phyloP scores from a whole-genome alignment of 2,113 vertebrate genomes.

The Heterocephalus glaber region DNA sequence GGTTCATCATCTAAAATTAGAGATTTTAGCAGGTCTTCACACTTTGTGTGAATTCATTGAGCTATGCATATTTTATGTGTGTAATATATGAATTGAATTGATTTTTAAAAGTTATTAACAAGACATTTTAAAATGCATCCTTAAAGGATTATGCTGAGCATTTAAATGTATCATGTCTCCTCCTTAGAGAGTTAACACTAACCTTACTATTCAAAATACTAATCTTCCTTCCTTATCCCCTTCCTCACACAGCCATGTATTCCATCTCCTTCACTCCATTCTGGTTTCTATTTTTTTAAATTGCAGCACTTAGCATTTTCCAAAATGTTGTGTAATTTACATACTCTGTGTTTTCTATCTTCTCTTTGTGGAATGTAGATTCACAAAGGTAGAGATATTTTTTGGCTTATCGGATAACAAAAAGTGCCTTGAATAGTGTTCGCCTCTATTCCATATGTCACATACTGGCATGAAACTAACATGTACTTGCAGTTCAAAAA shows the following conservation, averaged over 20 bases:
- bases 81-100: not conserved
- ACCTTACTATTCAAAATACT: not conserved
- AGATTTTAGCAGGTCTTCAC: not conserved
- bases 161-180: not conserved
- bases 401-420: not conserved
- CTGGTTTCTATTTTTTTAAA: not conserved
- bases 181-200: not conserved
- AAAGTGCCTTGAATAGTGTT: not conserved
- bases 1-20: not conserved
- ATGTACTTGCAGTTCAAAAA: conserved; percentile 83
- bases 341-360: not conserved
- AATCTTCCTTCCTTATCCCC: not conserved
- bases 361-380: not conserved
- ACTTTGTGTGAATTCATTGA: not conserved
- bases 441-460: conserved; percentile 61
- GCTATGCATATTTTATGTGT: not conserved
- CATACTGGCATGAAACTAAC: conserved; percentile 72
- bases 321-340: not conserved
- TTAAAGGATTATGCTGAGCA: not conserved
- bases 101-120: not conserved
- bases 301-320: not conserved
- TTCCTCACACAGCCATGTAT: not conserved
- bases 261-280: not conserved
- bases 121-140: not conserved
- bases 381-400: not conserved